Base-by-base conservation (phyloP, 2,888 invertebrate species). In the Ormyrus pomaceus region DNA sequence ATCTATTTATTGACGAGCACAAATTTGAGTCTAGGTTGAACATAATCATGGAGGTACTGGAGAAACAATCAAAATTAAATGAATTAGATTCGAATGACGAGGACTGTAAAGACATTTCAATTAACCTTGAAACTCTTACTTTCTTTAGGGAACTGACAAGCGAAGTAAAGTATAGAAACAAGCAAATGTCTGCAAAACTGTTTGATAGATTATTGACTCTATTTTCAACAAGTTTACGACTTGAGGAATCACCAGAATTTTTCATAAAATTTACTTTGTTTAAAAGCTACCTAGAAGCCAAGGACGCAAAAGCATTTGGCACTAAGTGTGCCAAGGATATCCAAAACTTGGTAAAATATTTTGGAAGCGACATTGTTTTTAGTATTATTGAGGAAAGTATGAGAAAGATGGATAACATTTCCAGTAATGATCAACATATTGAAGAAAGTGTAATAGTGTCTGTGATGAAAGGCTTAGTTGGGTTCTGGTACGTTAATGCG, bases 1-100 rank as follows among this genome's bases (percentile, higher is more conserved):
- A 72, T 58, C 13, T 80, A 5, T 64, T 72, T 9, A 51, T 51
- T 0, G 56, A 76, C 7, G 7, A 0, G 5, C 13, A 69, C 7
- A 80, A 56, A 46, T 72, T 80, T 11, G 77, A 77, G 2, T 1
- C 5, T 3, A 72, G 77, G 64, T 46, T 77, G 5, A 62, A 72
- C 10, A 5, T 13, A 2, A 45, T 79, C 2, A 59, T 79, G 11
- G 10, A 71, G 0, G 48, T 59, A 5, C 3, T 75, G 9, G 0
- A 45, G 5, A 9, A 65, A 45, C 10, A 50, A 10, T 2, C 64
- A 2, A 8, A 70, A 8, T 6, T 66, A 0, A 70, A 45, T 9
- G 8, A 75, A 13, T 13, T 13, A 13, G 13, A 13, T 13, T 13
- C 13, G 13, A 13, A 13, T 13, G 13, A 13, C 13, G 13, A 13